phyloP scores from a whole-genome alignment of 2,888 invertebrate genomes.

The Tachina fera region DNA sequence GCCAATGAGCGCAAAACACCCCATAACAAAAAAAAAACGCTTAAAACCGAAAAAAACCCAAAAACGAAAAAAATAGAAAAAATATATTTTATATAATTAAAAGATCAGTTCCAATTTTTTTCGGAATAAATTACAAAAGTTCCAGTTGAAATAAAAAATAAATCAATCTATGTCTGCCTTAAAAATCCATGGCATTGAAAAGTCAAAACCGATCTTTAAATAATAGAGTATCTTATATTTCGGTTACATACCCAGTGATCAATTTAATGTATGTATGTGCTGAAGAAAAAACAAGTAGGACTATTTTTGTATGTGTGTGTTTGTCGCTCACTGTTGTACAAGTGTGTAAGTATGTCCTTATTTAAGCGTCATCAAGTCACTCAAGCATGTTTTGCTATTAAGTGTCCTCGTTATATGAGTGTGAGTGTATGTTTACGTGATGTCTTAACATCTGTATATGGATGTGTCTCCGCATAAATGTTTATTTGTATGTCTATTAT shows the following conservation, averaged over 20 bases:
- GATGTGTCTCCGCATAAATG: slow-evolving; percentile 3
- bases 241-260: slow-evolving; percentile 22
- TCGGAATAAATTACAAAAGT: no score
- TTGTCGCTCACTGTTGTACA: background rate
- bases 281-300: slow-evolving; percentile 14
- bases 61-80: no score
- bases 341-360: slow-evolving; percentile 30
- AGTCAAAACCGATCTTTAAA: background rate
- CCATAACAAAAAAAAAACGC: no score
- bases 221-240: background rate
- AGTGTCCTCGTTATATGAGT: slow-evolving; percentile 17
- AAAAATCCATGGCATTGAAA: background rate
- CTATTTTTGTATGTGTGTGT: background rate
- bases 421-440: background rate
- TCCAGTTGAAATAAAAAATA: no score
- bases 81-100: no score
- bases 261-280: slow-evolving; percentile 24
- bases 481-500: slow-evolving; percentile 32
- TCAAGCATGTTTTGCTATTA: slow-evolving; percentile 62
- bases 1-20: no score
- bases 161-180: no score
- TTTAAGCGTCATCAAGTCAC: slow-evolving; percentile 63
- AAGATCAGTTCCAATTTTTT: no score
- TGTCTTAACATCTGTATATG: slow-evolving; percentile 12
- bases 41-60: no score